These are phyloP conservation scores for Vandiemenella viatica DNA, from an alignment of 2,888 invertebrate genomes.

Conservation along the genomic window DNA sequence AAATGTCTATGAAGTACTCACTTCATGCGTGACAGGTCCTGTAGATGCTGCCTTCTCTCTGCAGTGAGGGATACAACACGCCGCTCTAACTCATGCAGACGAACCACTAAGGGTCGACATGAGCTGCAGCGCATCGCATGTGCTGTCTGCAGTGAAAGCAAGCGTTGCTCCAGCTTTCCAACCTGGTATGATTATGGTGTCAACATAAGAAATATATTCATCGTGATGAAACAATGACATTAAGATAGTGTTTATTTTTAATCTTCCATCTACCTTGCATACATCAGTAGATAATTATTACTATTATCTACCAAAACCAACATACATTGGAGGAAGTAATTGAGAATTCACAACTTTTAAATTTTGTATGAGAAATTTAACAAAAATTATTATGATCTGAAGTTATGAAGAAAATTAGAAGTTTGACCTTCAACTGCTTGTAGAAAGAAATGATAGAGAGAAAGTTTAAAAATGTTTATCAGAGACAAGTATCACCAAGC, in stretches of 20 bases:
- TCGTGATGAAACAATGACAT: too few relatives aligned
- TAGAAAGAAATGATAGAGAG: too few relatives aligned
- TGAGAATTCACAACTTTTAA: too few relatives aligned
- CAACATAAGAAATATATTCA: too few relatives aligned
- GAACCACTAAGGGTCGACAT: conserved; percentile 45
- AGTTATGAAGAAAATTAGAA: too few relatives aligned
- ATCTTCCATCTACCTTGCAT: background rate
- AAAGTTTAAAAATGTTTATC: too few relatives aligned
- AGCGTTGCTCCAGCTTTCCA: conserved; percentile 50
- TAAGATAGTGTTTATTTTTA: background rate
- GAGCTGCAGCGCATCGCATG: conserved; percentile 51
- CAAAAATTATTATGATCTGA: too few relatives aligned
- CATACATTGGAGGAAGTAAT: background rate
- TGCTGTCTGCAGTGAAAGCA: conserved; percentile 52
- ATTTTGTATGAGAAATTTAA: too few relatives aligned
- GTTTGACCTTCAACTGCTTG: too few relatives aligned
- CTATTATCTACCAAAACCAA: background rate
- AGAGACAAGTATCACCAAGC: too few relatives aligned
- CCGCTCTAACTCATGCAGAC: conserved; percentile 46
- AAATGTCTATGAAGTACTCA: too few relatives aligned
- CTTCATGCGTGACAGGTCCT: conserved; percentile 68
- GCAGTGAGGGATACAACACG: conserved; percentile 41
- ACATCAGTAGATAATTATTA: background rate
- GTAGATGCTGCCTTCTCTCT: conserved; percentile 50
- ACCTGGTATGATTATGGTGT: too few relatives aligned